phyloP scores from a whole-genome alignment of 2,113 vertebrate genomes.

The Cheirogaleus medius region DNA sequence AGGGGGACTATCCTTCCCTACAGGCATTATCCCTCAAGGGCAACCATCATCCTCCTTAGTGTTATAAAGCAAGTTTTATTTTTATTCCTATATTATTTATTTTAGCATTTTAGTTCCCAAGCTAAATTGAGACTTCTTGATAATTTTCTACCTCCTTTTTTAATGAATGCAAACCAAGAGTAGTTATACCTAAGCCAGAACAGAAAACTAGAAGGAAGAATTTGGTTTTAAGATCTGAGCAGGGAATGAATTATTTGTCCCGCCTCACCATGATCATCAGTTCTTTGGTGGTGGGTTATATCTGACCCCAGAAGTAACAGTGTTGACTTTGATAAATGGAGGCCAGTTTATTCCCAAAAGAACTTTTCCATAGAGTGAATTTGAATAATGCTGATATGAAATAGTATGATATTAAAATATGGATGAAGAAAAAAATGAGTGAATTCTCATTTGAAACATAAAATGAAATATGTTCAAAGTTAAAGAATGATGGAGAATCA shows the following conservation, averaged over 20 bases:
- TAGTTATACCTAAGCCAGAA: neutral
- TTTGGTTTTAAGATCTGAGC: neutral
- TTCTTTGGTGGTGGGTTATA: neutral
- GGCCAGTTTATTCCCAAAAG: neutral
- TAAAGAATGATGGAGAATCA: neutral
- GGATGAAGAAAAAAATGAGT: neutral
- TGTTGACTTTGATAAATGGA: neutral
- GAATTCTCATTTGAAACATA: neutral
- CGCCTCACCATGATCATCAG: neutral
- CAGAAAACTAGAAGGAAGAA: neutral
- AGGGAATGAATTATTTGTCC: neutral
- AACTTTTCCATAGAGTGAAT: neutral
- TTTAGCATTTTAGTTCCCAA: neutral
- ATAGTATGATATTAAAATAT: neutral
- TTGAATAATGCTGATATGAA: neutral
- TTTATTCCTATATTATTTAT: neutral
- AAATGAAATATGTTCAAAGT: conserved; percentile 10
- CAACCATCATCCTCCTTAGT: neutral
- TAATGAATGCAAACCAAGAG: neutral
- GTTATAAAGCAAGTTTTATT: neutral
- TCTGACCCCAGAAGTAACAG: neutral
- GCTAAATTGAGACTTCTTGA: neutral
- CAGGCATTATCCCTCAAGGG: neutral
- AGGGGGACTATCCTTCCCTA: no score
- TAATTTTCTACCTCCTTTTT: conserved; percentile 3